Conservation (phyloP, 2,888 invertebrate species). For the Arctia plantaginis region DNA sequence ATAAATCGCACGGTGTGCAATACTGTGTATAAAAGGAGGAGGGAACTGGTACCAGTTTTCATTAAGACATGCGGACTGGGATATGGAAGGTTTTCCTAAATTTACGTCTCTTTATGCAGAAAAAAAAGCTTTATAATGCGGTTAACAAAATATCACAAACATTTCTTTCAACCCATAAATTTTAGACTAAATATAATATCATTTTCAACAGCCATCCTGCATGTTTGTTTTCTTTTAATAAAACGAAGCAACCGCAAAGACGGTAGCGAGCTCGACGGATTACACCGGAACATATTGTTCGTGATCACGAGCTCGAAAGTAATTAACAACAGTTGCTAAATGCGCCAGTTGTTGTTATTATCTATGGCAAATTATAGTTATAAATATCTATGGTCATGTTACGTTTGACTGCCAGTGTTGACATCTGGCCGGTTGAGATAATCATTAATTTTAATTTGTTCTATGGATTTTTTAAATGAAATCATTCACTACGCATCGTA, state of each 20-base stretch:
- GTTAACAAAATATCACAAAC: neutral
- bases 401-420: conserved; percentile 26
- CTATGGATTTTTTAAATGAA: conserved; percentile 3
- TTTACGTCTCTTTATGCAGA: neutral
- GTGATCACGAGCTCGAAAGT: conserved; percentile 70
- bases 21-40: neutral
- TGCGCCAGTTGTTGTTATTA: conserved; percentile 58
- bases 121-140: neutral
- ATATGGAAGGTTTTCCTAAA: neutral
- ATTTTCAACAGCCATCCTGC: neutral
- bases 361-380: conserved; percentile 47
- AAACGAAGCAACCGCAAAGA: conserved; percentile 40
- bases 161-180: neutral
- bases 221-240: conserved; percentile 37
- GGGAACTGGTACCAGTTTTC: neutral
- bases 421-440: conserved; percentile 27
- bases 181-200: neutral
- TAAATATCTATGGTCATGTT: conserved; percentile 35
- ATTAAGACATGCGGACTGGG: neutral
- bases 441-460: conserved; percentile 8
- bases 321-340: conserved; percentile 70
- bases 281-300: conserved; percentile 68
- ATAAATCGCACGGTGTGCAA: no score
- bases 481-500: neutral
- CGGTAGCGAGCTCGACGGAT: conserved; percentile 48